Evolutionary conservation across 2,888 invertebrate species (phyloP).

Genomic region (Yponomeuta malinellus): DNA sequence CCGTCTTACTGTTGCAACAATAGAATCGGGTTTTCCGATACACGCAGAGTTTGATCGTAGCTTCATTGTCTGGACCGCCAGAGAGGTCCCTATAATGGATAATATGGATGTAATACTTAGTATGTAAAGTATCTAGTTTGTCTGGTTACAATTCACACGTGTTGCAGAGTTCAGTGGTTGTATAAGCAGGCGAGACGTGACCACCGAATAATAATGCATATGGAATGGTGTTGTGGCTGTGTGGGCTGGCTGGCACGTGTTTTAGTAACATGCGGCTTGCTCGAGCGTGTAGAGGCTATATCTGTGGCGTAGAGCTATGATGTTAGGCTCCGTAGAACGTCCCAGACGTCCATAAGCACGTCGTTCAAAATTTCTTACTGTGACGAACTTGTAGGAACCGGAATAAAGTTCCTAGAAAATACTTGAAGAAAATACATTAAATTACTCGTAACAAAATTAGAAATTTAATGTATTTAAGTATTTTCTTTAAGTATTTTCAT

Average conservation of each 20-base stretch:
- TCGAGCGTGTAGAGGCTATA: background rate
- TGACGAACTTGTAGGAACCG: too few relatives aligned
- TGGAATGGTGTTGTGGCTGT: background rate
- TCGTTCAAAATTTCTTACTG: too few relatives aligned
- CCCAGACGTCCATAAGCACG: too few relatives aligned
- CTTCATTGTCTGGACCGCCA: too few relatives aligned
- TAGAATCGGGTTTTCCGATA: background rate
- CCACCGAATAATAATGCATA: background rate
- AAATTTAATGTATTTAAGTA: too few relatives aligned
- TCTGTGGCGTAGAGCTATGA: too few relatives aligned
- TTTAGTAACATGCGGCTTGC: background rate
- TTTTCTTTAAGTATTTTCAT: too few relatives aligned
- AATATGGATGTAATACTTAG: background rate
- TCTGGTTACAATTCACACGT: background rate
- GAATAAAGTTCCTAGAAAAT: too few relatives aligned
- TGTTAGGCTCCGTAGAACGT: too few relatives aligned
- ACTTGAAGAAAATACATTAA: too few relatives aligned
- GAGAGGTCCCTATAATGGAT: too few relatives aligned
- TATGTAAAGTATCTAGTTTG: background rate
- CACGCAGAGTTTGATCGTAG: background rate
- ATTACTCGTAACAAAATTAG: too few relatives aligned
- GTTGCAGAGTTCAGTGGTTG: background rate
- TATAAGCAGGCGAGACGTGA: background rate
- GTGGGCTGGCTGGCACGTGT: background rate
- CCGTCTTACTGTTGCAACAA: background rate